Base-by-base conservation (phyloP, 2,113 vertebrate genomes). In the Datnioides undecimradiatus region DNA sequence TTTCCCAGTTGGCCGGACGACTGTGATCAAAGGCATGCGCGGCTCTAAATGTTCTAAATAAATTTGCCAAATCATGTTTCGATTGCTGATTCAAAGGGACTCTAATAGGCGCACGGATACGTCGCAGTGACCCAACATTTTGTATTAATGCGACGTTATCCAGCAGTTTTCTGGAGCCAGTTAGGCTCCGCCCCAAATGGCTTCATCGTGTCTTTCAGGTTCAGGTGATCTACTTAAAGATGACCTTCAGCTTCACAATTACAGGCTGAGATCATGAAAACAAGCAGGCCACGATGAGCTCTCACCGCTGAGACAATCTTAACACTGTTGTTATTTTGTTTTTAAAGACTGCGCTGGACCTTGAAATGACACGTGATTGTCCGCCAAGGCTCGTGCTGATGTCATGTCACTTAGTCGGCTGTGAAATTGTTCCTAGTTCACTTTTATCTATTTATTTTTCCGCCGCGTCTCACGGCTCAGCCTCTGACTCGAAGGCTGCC, bases 221-320 rank as follows among this genome's bases (percentile, higher is more conserved):
- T 73, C 8, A 52, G 34, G 51, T 41, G 48, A 46, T 51, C 58
- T 82, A 12, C 59, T 67, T 40, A 51, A 43, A 66, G 27, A 29
- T 65, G 17, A 8, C 69, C 59, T 70, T 55, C 13, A 49, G n/a
- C 40, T 57, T 51, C 38, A 64, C 31, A 40, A 69, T 84, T 49
- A 55, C 75, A 71, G 52, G 48, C 40, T 88, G 76, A 78, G 51
- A 13, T 81, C 2, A 78, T 76, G 29, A 60, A 84, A 76, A 85
- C 60, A 45, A 55, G 64, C 70, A 62, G 57, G 63, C 41, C 46
- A 9, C 27, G 57, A 79, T 79, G 76, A 59, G 52, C 59, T 49
- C 17, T 67, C 34, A 16, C 73, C 51, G 84, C 83, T 76, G 75
- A 85, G 88, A 83, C 87, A 88, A 88, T 89, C 89, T 29, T 60